Base-by-base conservation (phyloP, 2,888 invertebrate species). In the Hyposoter dolosus region DNA sequence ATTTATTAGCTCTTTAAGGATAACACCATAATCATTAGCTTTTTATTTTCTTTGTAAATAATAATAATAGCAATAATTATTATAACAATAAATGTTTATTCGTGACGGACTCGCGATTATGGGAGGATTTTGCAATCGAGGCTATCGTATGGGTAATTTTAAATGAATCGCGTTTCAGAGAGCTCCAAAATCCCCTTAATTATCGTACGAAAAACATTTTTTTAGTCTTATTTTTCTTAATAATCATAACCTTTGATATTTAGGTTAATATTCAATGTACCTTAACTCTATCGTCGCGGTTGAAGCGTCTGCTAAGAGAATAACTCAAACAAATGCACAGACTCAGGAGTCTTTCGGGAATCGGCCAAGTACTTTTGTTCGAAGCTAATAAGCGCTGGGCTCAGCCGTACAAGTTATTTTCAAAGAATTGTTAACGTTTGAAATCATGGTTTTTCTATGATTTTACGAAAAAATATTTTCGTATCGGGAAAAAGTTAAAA, bases 301-400 rank as follows among this genome's bases (percentile, higher is more conserved):
- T 28, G 53, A 50, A 69, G 65, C 69, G 50, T 45, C 47, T 17
- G 35, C 19, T 66, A 23, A 45, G 45, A 32, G 32, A 28, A 65
- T 19, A n/a, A 28, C 15, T 63, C 40, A 53, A 65, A 75, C 45
- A 12, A 71, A 50, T 63, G 17, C 74, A 35, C 78, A 19, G 85
- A 78, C 82, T 56, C 53, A 63, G 45, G 78, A 78, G 82, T 68
- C 84, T 60, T 74, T 81, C 77, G 80, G 77, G 72, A 77, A 86
- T 81, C 72, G 86, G 86, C 86, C 83, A 86, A 86, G 86, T 86
- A 86, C 86, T 86, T 86, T 83, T 72, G 60, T 40, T 77, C 35
- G 12, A 50, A 23, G 12, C 10, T 23, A 12, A 56, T 78, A 12
- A 74, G 12, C 56, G 23, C 3, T 60, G 56, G 19, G 35, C 23